A percentile compares a stretch with the other conserved stretches of the same genome.
Conservation (phyloP, 2,797 vertebrate species). For the Eutrigla gurnardus region DNA sequence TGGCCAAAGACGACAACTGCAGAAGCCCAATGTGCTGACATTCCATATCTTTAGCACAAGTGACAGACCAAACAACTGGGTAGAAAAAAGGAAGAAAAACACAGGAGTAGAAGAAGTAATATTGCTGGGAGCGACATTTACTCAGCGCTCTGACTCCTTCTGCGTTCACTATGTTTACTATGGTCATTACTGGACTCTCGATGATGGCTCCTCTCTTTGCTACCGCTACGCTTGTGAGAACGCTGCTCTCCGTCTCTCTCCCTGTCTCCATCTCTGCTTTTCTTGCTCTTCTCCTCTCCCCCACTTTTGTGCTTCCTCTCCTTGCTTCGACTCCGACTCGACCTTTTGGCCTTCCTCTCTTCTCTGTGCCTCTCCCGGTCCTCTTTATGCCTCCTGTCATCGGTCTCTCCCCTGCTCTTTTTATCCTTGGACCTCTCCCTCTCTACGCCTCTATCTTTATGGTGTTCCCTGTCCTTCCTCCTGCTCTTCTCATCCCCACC, state of each 20-base stretch:
- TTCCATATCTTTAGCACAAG: conserved; percentile 70
- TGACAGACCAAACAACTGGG: conserved; percentile 55
- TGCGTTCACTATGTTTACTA: conserved; percentile 84
- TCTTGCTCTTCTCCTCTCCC: conserved; percentile 90
- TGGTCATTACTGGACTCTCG: conserved; percentile 91
- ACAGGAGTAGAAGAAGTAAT: conserved; percentile 49
- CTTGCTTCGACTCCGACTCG: conserved; percentile 91
- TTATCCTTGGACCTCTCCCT: conserved; percentile 93
- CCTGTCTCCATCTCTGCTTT: conserved; percentile 87
- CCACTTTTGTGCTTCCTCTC: conserved; percentile 88
- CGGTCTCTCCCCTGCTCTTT: conserved; percentile 88
- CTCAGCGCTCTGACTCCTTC: conserved; percentile 90
- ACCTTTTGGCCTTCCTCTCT: conserved; percentile 90
- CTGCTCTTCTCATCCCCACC: conserved; percentile 81
- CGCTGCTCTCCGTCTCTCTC: conserved; percentile 87
- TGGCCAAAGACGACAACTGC: conserved; percentile 58
- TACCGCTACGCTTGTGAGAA: conserved; percentile 89
- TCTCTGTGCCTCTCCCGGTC: conserved; percentile 90
- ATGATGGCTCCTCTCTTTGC: conserved; percentile 90
- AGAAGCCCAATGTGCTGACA: conserved; percentile 58
- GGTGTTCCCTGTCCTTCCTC: conserved; percentile 91
- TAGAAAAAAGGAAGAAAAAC: conserved; percentile 56
- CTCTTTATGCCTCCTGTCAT: conserved; percentile 87
- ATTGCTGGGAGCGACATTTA: conserved; percentile 64
- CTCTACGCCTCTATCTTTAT: conserved; percentile 90